Evolutionary conservation across 2,888 invertebrate species (phyloP).

Genomic region (Drosophila testacea): DNA sequence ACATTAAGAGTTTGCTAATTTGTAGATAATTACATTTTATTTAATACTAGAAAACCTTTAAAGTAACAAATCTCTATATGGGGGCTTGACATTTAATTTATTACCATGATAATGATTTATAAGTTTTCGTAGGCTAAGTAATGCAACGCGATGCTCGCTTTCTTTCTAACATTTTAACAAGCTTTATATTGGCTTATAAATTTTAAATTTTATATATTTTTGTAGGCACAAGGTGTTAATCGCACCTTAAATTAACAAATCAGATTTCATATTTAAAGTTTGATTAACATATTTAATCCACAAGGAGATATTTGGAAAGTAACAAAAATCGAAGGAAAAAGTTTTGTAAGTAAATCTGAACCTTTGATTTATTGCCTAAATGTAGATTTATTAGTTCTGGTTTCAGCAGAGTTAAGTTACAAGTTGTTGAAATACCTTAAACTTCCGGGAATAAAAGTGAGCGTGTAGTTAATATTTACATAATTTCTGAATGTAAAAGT

Average conservation of each 20-base stretch:
- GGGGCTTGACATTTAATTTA: neutral
- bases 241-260: no score
- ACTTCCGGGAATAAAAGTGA: neutral
- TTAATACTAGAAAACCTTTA: neutral
- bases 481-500: neutral
- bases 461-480: neutral
- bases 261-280: no score
- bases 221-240: no score
- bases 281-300: no score
- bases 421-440: neutral
- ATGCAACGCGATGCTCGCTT: no score
- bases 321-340: neutral
- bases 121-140: no score
- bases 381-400: neutral
- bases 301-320: no score
- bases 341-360: neutral
- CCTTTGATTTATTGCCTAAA: conserved; percentile 3
- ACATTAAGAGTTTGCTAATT: neutral
- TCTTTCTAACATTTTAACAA: no score
- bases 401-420: neutral
- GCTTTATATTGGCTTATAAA: no score
- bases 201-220: no score
- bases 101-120: neutral
- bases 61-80: no score
- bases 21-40: no score